Percentiles rank a stretch among this genome's conserved stretches.
These are phyloP conservation scores for Xenops minutus DNA, from an alignment of 2,797 vertebrate genomes.

Conservation along the genomic window DNA sequence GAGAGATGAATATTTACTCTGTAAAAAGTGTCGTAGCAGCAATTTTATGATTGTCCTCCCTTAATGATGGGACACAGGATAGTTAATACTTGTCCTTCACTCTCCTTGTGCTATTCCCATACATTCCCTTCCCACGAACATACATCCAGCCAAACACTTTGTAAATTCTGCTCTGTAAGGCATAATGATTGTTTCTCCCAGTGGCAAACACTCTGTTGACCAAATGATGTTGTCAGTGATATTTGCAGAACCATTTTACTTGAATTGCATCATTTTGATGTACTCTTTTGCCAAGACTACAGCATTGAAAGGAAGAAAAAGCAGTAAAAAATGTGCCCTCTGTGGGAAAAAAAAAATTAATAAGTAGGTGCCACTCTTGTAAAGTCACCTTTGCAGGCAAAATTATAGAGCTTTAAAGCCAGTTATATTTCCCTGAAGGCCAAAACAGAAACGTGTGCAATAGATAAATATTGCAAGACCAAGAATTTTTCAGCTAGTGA, in stretches of 20 bases:
- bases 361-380: neutral
- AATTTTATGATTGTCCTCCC: neutral
- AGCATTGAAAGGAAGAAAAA: neutral
- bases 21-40: neutral
- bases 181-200: neutral
- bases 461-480: neutral
- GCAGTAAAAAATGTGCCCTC: neutral
- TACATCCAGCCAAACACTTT: neutral
- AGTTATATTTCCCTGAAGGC: neutral
- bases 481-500: neutral
- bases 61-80: neutral
- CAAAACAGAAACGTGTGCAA: neutral
- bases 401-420: neutral
- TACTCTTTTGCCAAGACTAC: neutral
- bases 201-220: neutral
- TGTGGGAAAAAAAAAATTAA: neutral
- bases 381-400: neutral
- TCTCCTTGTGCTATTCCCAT: neutral
- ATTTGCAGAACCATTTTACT: neutral
- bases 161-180: neutral
- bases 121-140: neutral
- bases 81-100: neutral
- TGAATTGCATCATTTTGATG: neutral
- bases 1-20: neutral
- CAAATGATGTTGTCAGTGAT: neutral